phyloP scores from a whole-genome alignment of 2,797 vertebrate genomes.

The Coregonus suidteri region DNA sequence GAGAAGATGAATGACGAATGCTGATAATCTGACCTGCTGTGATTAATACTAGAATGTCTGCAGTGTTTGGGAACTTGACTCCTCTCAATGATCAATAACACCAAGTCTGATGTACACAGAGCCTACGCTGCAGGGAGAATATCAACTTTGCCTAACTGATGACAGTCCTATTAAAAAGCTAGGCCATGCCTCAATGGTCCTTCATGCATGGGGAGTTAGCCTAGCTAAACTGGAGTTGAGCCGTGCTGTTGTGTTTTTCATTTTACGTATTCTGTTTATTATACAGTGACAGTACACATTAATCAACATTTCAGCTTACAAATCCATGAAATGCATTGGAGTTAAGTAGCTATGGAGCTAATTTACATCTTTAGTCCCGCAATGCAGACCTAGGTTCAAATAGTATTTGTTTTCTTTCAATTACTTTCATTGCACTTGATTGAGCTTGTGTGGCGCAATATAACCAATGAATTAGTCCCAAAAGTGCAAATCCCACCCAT shows the following conservation, averaged over 20 bases:
- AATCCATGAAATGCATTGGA: too few species aligned
- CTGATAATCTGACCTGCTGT: constrained; percentile 68
- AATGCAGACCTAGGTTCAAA: too few species aligned
- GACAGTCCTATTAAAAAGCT: not conserved
- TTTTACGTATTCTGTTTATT: not conserved
- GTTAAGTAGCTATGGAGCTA: too few species aligned
- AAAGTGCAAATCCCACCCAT: too few species aligned
- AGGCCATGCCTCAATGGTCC: not conserved
- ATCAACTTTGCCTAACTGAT: not conserved
- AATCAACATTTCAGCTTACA: too few species aligned
- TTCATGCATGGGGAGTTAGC: not conserved
- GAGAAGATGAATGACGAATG: constrained; percentile 66
- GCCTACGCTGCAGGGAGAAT: not conserved
- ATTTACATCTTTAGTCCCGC: too few species aligned
- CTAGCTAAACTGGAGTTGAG: not conserved
- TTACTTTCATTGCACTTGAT: too few species aligned
- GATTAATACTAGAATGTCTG: constrained; percentile 64
- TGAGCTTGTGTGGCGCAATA: too few species aligned
- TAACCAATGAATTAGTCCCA: too few species aligned
- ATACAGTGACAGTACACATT: too few species aligned
- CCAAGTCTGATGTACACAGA: not conserved
- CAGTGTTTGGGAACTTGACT: constrained; percentile 45
- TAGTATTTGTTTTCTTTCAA: too few species aligned
- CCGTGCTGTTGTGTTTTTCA: not conserved
- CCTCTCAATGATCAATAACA: constrained; percentile 11